These are phyloP conservation scores for Coccyzus lansbergi DNA, from an alignment of 2,797 vertebrate genomes.

Conservation along the genomic window DNA sequence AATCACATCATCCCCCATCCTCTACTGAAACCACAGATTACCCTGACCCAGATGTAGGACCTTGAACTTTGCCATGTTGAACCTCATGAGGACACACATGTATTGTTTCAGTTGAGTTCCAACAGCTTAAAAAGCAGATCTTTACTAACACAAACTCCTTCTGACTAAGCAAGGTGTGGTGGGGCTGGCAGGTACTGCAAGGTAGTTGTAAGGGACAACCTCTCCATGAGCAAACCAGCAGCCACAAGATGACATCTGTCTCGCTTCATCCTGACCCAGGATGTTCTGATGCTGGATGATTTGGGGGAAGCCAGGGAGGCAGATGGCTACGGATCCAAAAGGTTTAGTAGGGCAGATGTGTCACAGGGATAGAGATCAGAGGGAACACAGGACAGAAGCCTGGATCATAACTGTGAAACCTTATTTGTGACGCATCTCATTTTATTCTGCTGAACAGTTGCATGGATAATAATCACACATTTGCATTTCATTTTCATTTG, in stretches of 20 bases:
- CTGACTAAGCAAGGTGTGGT: neutral
- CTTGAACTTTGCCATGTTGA: no score
- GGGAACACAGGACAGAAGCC: neutral
- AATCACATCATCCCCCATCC: no score
- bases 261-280: neutral
- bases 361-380: neutral
- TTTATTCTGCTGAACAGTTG: neutral
- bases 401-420: neutral
- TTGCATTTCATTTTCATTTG: no score
- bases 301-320: neutral
- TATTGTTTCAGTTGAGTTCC: neutral
- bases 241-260: neutral
- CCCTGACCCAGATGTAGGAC: no score
- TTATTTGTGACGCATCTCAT: accelerated
- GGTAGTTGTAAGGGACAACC: neutral
- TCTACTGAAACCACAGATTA: no score
- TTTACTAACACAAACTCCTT: neutral
- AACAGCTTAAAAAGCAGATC: neutral
- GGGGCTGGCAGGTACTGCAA: neutral
- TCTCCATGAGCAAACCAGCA: neutral
- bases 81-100: neutral
- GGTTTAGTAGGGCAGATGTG: neutral
- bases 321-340: accelerated
- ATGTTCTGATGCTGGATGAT: neutral
- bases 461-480: neutral